Evolutionary conservation across 2,888 invertebrate species (phyloP).

Genomic region (Atethmia centrago): DNA sequence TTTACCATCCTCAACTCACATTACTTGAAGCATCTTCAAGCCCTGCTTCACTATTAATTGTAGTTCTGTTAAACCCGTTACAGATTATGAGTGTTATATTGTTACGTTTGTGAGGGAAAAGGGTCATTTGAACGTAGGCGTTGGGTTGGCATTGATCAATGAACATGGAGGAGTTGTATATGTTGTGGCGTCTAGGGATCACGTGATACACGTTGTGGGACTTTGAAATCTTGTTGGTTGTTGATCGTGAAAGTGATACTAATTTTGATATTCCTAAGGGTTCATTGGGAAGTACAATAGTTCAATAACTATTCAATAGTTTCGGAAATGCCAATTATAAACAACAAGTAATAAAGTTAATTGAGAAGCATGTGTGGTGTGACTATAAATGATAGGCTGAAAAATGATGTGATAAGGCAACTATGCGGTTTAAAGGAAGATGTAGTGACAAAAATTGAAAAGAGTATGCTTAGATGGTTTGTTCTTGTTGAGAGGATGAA

Average conservation of each 20-base stretch:
- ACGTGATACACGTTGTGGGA: conserved; percentile 37
- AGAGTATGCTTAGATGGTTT: too few species aligned
- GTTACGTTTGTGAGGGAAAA: conserved; percentile 42
- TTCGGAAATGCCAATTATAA: background rate
- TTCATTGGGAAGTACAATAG: background rate
- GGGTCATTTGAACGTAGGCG: conserved; percentile 54
- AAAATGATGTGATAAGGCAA: too few species aligned
- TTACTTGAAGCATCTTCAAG: conserved; percentile 40
- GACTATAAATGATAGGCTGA: too few species aligned
- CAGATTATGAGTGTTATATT: conserved; percentile 54
- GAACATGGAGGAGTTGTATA: conserved; percentile 26
- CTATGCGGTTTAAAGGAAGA: too few species aligned
- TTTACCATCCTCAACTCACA: conserved; percentile 29
- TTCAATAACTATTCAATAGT: background rate
- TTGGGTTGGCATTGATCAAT: conserved; percentile 59
- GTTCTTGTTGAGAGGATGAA: too few species aligned
- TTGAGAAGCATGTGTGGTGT: too few species aligned
- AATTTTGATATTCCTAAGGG: conserved; percentile 19
- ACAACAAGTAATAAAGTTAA: too few species aligned
- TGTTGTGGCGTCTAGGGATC: conserved; percentile 34
- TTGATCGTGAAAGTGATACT: conserved; percentile 27
- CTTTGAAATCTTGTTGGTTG: conserved; percentile 18
- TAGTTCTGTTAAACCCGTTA: conserved; percentile 57
- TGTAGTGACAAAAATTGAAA: too few species aligned
- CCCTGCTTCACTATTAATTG: conserved; percentile 41